Conservation (phyloP, 2,113 vertebrate species). For the Heterocephalus glaber region DNA sequence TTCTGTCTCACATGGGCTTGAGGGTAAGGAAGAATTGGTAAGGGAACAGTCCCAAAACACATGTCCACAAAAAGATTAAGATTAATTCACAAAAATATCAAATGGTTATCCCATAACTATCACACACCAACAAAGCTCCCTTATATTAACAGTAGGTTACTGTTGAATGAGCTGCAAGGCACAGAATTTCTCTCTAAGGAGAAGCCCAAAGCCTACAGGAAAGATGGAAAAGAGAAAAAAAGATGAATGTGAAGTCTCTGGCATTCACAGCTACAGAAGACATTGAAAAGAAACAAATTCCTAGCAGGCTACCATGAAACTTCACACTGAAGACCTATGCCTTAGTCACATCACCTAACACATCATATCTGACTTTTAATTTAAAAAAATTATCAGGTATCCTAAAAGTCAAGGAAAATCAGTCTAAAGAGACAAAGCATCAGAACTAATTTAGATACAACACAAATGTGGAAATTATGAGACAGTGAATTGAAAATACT, state of each 20-base stretch:
- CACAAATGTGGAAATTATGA: background rate
- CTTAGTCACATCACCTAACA: too few relatives aligned
- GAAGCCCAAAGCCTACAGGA: background rate
- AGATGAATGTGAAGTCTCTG: background rate
- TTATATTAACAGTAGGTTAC: background rate
- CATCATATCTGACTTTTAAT: background rate
- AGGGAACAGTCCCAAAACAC: background rate
- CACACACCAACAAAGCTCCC: background rate
- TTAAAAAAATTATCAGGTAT: background rate
- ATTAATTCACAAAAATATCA: background rate
- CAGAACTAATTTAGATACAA: background rate
- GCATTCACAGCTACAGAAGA: background rate
- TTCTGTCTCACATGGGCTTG: background rate
- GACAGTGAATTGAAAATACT: background rate
- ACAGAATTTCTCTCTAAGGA: background rate
- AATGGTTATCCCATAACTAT: background rate
- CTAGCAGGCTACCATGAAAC: background rate
- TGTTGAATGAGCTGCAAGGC: background rate
- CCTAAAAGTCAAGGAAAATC: background rate
- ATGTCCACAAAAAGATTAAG: background rate
- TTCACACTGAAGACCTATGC: background rate
- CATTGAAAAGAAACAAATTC: background rate
- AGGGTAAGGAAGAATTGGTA: background rate
- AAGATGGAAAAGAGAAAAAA: background rate
- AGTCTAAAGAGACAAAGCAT: background rate